Conservation (phyloP, 1,140 invertebrate species). For the Drosophila kohkoa region DNA sequence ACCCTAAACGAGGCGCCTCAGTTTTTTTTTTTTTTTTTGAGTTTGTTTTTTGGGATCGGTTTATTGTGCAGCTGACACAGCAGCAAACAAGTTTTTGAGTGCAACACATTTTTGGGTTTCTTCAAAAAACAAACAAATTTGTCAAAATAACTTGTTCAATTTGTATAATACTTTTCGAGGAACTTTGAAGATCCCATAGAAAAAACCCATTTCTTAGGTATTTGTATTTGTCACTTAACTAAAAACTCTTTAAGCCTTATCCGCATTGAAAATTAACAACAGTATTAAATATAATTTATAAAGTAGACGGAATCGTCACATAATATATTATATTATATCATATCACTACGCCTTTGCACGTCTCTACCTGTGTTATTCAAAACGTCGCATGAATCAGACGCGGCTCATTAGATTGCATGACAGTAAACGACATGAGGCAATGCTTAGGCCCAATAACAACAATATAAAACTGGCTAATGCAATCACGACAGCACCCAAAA, state of each 20-base stretch:
- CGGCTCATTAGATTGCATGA: conserved; percentile 68
- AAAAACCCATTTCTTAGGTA: neutral
- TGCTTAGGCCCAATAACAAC: conserved; percentile 21
- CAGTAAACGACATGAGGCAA: conserved; percentile 34
- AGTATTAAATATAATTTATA: conserved; percentile 1
- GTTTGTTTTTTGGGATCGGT: conserved; percentile 2
- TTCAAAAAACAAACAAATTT: neutral
- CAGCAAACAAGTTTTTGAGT: conserved; percentile 31
- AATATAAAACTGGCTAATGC: conserved; percentile 19
- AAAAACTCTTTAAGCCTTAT: neutral
- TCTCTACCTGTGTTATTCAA: conserved; percentile 19
- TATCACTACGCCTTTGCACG: neutral
- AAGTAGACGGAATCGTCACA: neutral
- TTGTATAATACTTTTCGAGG: neutral
- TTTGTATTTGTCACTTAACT: neutral
- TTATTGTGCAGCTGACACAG: conserved; percentile 23
- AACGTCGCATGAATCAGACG: conserved; percentile 30
- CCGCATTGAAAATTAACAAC: neutral
- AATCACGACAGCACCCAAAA: conserved; percentile 24
- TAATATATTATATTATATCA: conserved; percentile 18
- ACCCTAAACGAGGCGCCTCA: conserved; percentile 7
- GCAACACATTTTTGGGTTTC: conserved; percentile 1
- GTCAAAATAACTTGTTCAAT: conserved; percentile 10
- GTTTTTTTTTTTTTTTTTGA: neutral
- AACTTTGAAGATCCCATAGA: neutral